A percentile compares a stretch with the other conserved stretches of the same genome.
phyloP scores from a whole-genome alignment of 2,113 vertebrate genomes.

The Scomber colias region DNA sequence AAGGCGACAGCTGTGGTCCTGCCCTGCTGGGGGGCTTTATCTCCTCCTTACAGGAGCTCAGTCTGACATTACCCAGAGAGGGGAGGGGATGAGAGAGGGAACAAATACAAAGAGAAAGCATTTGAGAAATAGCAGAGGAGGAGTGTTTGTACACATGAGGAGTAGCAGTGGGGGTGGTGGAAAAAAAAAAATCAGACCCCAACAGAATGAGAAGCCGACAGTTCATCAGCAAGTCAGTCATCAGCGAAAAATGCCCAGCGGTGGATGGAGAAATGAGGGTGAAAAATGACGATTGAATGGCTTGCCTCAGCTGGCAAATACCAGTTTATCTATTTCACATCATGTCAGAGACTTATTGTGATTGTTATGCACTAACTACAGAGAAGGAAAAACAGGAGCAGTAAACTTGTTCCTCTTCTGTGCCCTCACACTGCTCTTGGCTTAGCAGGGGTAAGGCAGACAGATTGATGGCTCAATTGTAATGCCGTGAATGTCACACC shows the following conservation, averaged over 20 bases:
- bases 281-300: conserved; percentile 53
- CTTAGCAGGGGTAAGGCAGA: conserved; percentile 61
- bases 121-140: conserved; percentile 41
- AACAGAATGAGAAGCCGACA: conserved; percentile 52
- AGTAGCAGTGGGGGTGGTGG: conserved; percentile 40
- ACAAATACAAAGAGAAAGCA: conserved; percentile 46
- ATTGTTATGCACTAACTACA: conserved; percentile 45
- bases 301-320: conserved; percentile 58
- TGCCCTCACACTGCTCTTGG: conserved; percentile 44
- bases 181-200: conserved; percentile 41
- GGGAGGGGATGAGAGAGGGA: background rate
- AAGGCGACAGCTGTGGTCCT: conserved; percentile 88
- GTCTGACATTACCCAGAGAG: conserved; percentile 80
- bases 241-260: conserved; percentile 56
- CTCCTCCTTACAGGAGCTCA: conserved; percentile 91
- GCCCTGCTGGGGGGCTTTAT: conserved; percentile 85
- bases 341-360: conserved; percentile 57
- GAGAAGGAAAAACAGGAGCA: conserved; percentile 46
- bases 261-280: conserved; percentile 53
- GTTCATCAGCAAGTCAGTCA: conserved; percentile 56
- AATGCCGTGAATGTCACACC: conserved; percentile 74
- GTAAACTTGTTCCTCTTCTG: conserved; percentile 51
- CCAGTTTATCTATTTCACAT: conserved; percentile 59
- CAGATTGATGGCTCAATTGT: conserved; percentile 82
- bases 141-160: conserved; percentile 28